phyloP scores from a whole-genome alignment of 2,113 vertebrate genomes.

The Guaruba guarouba region DNA sequence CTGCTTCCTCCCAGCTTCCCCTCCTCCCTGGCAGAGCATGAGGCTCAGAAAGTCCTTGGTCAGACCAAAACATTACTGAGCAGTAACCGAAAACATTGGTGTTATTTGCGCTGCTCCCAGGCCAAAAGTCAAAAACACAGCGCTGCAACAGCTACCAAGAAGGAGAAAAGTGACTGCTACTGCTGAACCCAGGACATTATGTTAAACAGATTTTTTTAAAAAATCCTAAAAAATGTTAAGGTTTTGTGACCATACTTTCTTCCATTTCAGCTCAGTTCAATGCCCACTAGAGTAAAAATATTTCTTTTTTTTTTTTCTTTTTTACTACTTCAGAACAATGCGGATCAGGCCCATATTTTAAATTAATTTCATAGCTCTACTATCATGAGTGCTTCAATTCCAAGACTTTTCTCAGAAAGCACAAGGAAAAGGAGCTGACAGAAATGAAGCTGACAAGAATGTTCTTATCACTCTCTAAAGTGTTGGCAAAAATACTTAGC shows the following conservation, averaged over 20 bases:
- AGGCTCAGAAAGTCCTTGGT: too few species aligned
- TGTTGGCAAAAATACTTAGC: conserved; percentile 43
- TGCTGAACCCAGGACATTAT: too few species aligned
- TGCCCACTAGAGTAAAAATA: not conserved
- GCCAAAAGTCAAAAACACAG: too few species aligned
- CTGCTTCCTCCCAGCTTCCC: too few species aligned
- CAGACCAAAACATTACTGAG: too few species aligned
- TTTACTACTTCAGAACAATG: not conserved
- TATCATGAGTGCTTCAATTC: not conserved
- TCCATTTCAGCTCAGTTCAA: not conserved
- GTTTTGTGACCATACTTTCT: not conserved
- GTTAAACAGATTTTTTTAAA: too few species aligned
- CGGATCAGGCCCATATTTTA: not conserved
- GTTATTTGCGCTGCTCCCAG: too few species aligned
- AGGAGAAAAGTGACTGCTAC: too few species aligned
- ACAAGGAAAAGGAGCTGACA: not conserved
- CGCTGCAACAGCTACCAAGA: too few species aligned
- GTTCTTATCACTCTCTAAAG: conserved; percentile 21
- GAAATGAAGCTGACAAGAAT: not conserved
- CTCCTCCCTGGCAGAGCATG: too few species aligned
- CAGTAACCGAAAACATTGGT: too few species aligned
- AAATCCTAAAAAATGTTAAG: too few species aligned
- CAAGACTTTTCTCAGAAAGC: not conserved
- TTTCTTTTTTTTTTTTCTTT: not conserved
- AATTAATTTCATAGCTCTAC: not conserved